A percentile compares a stretch with the other conserved stretches of the same genome.
Evolutionary conservation across 2,797 vertebrate genomes (phyloP).

Genomic region (Galagoides demidoff): DNA sequence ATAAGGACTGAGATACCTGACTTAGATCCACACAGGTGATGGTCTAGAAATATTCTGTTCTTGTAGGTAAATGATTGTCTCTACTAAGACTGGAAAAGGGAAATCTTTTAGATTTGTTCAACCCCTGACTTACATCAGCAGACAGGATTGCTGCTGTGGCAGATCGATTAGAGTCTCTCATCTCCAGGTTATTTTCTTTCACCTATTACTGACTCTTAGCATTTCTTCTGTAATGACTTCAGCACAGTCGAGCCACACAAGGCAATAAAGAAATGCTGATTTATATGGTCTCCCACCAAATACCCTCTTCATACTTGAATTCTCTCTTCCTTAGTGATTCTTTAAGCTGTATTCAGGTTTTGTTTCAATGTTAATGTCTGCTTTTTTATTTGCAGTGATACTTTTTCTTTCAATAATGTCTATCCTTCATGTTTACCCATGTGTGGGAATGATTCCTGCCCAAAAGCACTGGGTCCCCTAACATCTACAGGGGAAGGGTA

Average conservation of each 20-base stretch:
- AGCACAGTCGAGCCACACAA: neutral
- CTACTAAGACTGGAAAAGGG: neutral
- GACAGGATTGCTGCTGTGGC: neutral
- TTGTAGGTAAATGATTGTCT: conserved; percentile 8
- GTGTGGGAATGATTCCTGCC: neutral
- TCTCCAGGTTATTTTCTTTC: conserved; percentile 26
- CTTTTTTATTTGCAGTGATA: neutral
- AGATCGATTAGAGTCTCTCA: neutral
- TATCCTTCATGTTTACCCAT: neutral
- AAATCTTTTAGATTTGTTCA: neutral
- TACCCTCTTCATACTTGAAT: neutral
- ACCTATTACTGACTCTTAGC: neutral
- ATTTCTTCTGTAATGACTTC: neutral
- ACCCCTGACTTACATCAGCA: conserved; percentile 6
- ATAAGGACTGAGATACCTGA: neutral
- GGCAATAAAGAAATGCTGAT: neutral
- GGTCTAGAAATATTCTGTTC: neutral
- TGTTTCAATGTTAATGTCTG: neutral
- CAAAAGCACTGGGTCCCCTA: neutral
- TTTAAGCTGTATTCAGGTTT: neutral
- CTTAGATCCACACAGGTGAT: neutral
- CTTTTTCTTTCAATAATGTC: conserved; percentile 7
- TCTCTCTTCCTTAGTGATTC: neutral
- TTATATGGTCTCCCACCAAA: conserved; percentile 10
- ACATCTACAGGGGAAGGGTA: fast-evolving